phyloP scores from a whole-genome alignment of 2,888 invertebrate species.

The Copidosoma aretas region DNA sequence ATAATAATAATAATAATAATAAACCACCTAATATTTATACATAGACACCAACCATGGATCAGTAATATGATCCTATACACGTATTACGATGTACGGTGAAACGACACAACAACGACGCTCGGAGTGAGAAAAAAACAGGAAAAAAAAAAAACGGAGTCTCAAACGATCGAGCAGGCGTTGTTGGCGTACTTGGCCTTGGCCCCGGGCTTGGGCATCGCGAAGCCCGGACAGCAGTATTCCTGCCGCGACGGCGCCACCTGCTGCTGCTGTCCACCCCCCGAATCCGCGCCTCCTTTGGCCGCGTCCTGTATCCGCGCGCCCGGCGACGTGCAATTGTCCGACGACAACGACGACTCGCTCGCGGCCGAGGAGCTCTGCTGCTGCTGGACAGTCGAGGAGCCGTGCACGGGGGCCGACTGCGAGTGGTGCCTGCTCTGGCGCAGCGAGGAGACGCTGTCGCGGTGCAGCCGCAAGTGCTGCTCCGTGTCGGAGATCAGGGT shows the following conservation, averaged over 20 bases:
- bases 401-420: neutral
- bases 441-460: conserved; percentile 57
- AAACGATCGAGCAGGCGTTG: conserved; percentile 17
- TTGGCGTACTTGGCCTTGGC: conserved; percentile 52
- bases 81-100: no score
- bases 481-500: conserved; percentile 67
- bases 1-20: no score
- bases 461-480: conserved; percentile 66
- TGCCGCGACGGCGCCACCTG: conserved; percentile 44
- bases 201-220: conserved; percentile 56
- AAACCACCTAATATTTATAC: no score
- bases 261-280: conserved; percentile 5
- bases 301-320: neutral
- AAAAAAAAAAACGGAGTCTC: neutral
- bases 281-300: neutral
- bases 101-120: no score
- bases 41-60: no score
- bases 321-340: neutral
- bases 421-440: neutral
- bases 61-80: no score
- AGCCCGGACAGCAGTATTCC: conserved; percentile 66
- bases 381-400: neutral
- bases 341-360: conserved; percentile 4
- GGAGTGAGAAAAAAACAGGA: no score
- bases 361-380: conserved; percentile 3